Evolutionary conservation across 1,140 invertebrate species (phyloP), one percentile per base, ranked within the genome.

Genomic region (Spodoptera litura): DNA sequence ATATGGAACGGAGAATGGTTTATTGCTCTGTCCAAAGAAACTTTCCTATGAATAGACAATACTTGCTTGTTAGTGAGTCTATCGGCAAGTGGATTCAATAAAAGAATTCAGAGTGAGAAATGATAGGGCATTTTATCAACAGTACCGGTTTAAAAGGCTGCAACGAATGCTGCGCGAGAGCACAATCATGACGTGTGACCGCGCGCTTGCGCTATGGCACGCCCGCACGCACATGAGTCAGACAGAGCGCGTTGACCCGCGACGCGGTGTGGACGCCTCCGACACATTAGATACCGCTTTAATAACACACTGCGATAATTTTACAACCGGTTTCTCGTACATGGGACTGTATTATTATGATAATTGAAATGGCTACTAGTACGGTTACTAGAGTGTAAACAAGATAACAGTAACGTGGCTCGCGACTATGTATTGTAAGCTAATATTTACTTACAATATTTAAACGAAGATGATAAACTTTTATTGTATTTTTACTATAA

Each of bases 241-340:
- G 78, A 86, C 86, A 88, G 78, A 86, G 89, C 87, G 81, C 89
- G 87, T 85, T 89, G 89, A 90, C 89, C 87, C 78, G 79, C 71
- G 62, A 73, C 58, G 58, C 70, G 77, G 75, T 76, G 78, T 82
- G 82, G 83, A 85, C 87, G 83, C 79, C 55, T 80, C 81, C 75
- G 51, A 78, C 58, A 61, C 62, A 64, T 58, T 66, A 78, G 56
- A 66, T 83, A 82, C 73, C 77, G 77, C 79, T 68, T 64, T 78
- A 83, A 59, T 73, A 80, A 78, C 71, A 74, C 75, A 75, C 80
- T 70, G 59, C 59, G 64, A 86, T 81, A 78, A 84, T 73, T 73
- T 84, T 82, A 83, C 83, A 87, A 88, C 86, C 86, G 85, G 88
- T 88, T 82, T 73, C 71, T 83, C 85, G 80, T 83, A 82, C 64